Evolutionary conservation across 2,797 vertebrate species (phyloP), one percentile per base, ranked within the genome.

Genomic region (Enteromius unitaeniatus): DNA sequence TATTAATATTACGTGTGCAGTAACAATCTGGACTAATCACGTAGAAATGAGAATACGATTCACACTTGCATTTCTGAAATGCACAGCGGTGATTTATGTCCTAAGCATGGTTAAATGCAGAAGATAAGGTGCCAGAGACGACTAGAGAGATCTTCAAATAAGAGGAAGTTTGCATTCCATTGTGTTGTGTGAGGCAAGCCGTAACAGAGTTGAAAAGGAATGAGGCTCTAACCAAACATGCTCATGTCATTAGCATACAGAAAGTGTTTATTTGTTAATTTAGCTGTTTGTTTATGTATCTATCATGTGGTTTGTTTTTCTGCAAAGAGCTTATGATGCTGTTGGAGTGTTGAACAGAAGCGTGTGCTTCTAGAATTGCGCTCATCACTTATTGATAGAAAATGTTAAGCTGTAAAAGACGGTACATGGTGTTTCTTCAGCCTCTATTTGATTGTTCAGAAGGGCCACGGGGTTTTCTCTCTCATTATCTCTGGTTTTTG

Each of bases 141-240:
- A 42, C 10, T 37, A 67, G 67, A 79, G 51, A 86, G 47, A 68
- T 72, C 37, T 79, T 65, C 75, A 86, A 70, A 81, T 82, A 83
- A 81, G 73, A 62, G 70, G 40, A 67, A 64, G 85, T 86, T 93
- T 94, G 93, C 92, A 93, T 95, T 94, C 93, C 92, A 92, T 82
- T 91, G 91, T 89, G 88, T 88, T 70, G 15, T 70, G 51, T 70
- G 75, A 84, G 75, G 53, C 82, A 72, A 84, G 82, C 75, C 14
- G 5, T 34, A 72, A 84, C 82, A 72, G 40, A 89, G 89, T 81
- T 87, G 86, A 91, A 91, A 92, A 86, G 87, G 90, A 90, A 90
- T 82, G 82, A 92, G 91, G 89, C 88, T 89, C 90, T 87, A 90
- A 90, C 84, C 91, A 93, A 93, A 93, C 92, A 92, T 87, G 80